Base-by-base conservation (phyloP, 2,797 vertebrate species). In the Pangasius sanitwongsei region DNA sequence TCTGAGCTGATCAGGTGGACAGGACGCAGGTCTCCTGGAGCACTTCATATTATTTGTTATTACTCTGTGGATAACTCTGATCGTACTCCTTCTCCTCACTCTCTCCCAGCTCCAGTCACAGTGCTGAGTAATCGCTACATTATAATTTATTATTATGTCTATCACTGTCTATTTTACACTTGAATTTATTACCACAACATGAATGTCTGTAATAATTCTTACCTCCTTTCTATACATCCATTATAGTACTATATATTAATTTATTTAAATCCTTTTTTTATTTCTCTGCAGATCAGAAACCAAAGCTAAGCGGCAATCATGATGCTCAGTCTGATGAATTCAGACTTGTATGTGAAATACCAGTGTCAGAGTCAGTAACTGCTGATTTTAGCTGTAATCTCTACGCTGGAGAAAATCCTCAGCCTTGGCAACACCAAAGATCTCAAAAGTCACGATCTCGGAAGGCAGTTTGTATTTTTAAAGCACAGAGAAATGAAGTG, bases 361-460 rank as follows among this genome's bases (percentile, higher is more conserved):
- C 84, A 48, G 28, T 1, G 57, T n/a, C 34, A 50, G 63, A 41
- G 16, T 82, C 88, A 81, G 65, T 59, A 48, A 16, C 12, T 57
- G 59, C 23, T 80, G 50, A 57, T 57, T 44, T 85, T 70, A 89
- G 15, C 11, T 89, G 87, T 89, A 37, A 59, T 86, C 61, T 86
- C 61, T 89, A 88, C 87, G 86, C 74, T 59, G 87, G 87, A 85
- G 83, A 89, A 86, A 70, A 41, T 86, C 50, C 9, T 41, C 83
- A 20, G 50, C 15, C 1, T 44, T 88, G 69, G 6, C 44, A 18
- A 53, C n/a, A 55, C 0, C 2, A 7, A 84, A 31, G 8, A 65
- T 63, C 81, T 75, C 9, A 20, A 84, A 28, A 7, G n/a, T 55
- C 25, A 1, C 55, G 34, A 31, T 83, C 77, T 50, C 11, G 41